phyloP scores from a whole-genome alignment of 2,888 invertebrate species.

The Nomada hirtipes region DNA sequence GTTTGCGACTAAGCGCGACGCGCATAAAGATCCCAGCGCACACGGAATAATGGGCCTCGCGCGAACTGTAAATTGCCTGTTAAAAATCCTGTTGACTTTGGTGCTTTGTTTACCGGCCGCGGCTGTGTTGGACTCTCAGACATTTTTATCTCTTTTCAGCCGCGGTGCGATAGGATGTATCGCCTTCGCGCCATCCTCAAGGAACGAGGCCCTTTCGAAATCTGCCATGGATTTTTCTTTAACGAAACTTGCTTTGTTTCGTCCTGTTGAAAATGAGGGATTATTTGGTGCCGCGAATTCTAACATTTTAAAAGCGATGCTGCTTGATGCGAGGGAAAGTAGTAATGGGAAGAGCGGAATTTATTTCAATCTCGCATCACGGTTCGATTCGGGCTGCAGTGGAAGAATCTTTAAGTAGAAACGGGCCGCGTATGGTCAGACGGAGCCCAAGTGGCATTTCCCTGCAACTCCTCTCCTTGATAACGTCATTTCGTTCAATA shows the following conservation, averaged over 20 bases:
- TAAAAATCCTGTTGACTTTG: constrained; percentile 54
- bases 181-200: background rate
- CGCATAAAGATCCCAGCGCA: constrained; percentile 48
- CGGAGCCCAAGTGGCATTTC: background rate
- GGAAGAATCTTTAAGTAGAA: constrained; percentile 39
- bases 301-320: background rate
- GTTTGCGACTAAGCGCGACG: constrained; percentile 53
- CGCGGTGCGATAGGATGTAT: constrained; percentile 6
- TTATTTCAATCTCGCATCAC: no score
- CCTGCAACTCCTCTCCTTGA: no score
- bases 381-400: background rate
- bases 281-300: no score
- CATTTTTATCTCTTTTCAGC: constrained; percentile 6
- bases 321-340: no score
- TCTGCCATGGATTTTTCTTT: no score
- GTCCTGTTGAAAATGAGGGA: no score
- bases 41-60: constrained; percentile 38
- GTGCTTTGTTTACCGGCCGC: constrained; percentile 36
- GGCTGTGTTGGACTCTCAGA: background rate
- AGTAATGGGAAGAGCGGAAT: no score
- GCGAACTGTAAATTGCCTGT: constrained; percentile 53
- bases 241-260: no score
- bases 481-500: background rate
- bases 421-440: constrained; percentile 49
- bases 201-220: background rate